Base-by-base conservation (phyloP, 2,888 invertebrate species). In the Frankliniella fusca region DNA sequence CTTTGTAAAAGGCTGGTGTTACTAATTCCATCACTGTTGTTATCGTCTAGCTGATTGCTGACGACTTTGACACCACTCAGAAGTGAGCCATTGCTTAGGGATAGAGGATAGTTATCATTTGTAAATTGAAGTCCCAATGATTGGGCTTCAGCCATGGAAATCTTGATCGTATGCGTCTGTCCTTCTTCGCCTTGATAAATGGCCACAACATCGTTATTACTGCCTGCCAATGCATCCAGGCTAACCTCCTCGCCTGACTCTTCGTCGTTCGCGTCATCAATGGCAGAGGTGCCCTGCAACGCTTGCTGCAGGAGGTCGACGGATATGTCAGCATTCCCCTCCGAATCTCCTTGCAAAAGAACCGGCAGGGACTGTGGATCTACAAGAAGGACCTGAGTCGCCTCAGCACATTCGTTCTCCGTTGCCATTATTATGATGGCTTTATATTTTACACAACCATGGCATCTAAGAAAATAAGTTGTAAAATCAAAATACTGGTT, bases 131-230 rank as follows among this genome's bases (percentile, higher is more conserved):
- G 70, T 3, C 70, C 70, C 7, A 76, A 27, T 23, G 70, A 76
- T 23, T 76, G 70, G 27, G 70, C 70, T 27, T 76, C 70, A 9
- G 70, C 70, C 11, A 76, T 23, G 27, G 70, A 76, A n/a, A 76
- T 11, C 70, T 76, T 76, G 70, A 76, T 76, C 23, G 70, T 76
- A 27, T 76, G 70, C n/a, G 70, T 76, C 70, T 76, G 70, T 9
- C 70, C 70, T 12, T 27, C 70, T 76, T 76, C 70, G 12, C 70
- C 70, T 11, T 76, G 70, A 10, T 23, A 23, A 27, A 76, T 76
- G 10, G 70, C 70, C 1, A 76, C 70, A n/a, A 76, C 70, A 27
- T 76, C 70, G 27, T 76, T 76, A 27, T 23, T 27, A 5, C 27
- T 12, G 27, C 27, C 70, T 12, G 70, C 5, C 23, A 70, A 23